Conservation (phyloP, 2,888 invertebrate genomes). For the Brachyptera putata region DNA sequence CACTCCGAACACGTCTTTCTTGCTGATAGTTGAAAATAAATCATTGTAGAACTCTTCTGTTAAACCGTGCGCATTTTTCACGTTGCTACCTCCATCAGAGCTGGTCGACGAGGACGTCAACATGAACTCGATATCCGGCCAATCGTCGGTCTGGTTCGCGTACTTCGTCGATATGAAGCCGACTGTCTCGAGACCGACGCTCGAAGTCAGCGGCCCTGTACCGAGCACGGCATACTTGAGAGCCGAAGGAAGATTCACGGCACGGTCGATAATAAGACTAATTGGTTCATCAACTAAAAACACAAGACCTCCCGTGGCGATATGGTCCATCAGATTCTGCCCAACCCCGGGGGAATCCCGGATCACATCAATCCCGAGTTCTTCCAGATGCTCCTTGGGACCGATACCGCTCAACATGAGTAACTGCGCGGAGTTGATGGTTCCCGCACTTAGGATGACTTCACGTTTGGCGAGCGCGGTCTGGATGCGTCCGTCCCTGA, state of each 20-base stretch:
- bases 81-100: constrained; percentile 69
- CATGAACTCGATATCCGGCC: constrained; percentile 92
- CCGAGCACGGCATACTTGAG: constrained; percentile 80
- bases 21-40: constrained; percentile 66
- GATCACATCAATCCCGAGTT: constrained; percentile 68
- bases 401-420: constrained; percentile 90
- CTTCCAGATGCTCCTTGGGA: constrained; percentile 64
- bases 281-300: constrained; percentile 78
- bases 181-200: constrained; percentile 80
- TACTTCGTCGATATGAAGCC: constrained; percentile 87
- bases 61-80: constrained; percentile 75
- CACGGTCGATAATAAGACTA: constrained; percentile 71
- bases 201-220: constrained; percentile 81
- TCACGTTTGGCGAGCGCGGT: constrained; percentile 68
- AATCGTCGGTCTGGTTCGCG: constrained; percentile 79
- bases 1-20: constrained; percentile 72
- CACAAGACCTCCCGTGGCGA: constrained; percentile 77
- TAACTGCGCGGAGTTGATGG: constrained; percentile 87
- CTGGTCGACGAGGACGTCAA: constrained; percentile 75
- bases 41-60: constrained; percentile 76
- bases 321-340: constrained; percentile 83
- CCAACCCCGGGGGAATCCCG: constrained; percentile 80
- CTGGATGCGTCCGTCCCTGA: constrained; percentile 56
- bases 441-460: constrained; percentile 53
- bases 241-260: constrained; percentile 80